Evolutionary conservation across 2,113 vertebrate genomes (phyloP), one percentile per base, ranked within the genome.

Genomic region (Pterophyllum scalare): DNA sequence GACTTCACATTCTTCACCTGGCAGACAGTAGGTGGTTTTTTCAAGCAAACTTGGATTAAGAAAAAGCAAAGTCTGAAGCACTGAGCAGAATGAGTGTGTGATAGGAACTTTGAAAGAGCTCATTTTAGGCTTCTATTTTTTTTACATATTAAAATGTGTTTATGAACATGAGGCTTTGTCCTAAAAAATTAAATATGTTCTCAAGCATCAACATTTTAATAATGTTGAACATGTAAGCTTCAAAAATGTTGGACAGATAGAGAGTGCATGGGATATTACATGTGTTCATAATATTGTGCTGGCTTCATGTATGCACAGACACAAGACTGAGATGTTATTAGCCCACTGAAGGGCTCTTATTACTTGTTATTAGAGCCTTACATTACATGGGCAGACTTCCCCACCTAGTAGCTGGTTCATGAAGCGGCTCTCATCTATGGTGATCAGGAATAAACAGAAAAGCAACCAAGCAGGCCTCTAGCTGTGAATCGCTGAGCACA

Each of bases 1-100:
- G 87, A 88, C 87, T 90, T 84, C 86, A 92, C 90, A 91, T 87
- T 89, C 82, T 89, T 89, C 64, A 72, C 20, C 62, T 85, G 10
- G 80, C 80, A 84, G 86, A 84, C 86, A 81, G 76, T n/a, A 52
- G 82, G 78, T 28, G 17, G 54, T 79, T 61, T 59, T 46, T 59
- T 57, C 17, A 75, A 54, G 77, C 65, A 38, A 80, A 67, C 77
- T 57, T 24, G 54, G 83, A 49, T 46, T 70, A 13, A 46, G 6
- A 46, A 46, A 65, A 67, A 67, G 64, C 22, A 49, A 49, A 49
- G 64, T 70, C 24, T 28, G 64, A 49, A 19, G 64, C 40, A 70
- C 40, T 24, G 28, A 49, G 24, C 24, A 20, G 0, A 31, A 49
- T 12, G 20, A 49, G 28, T 28, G 20, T 28, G 43, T 0, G 0